Conservation (phyloP, 2,888 invertebrate species). For the Junonia oenone region DNA sequence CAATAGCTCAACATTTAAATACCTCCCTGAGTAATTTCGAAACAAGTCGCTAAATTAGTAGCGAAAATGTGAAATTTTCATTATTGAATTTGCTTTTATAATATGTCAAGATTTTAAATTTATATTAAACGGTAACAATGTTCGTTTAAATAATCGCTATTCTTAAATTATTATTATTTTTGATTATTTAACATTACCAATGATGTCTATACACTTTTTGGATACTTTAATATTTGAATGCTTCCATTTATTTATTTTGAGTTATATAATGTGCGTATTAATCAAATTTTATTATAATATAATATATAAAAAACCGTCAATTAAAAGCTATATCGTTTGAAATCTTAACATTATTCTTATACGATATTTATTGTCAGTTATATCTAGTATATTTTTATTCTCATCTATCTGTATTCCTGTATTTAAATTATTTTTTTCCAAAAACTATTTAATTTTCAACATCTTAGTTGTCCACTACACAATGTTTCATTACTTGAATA, state of each 20-base stretch:
- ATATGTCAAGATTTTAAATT: slow-evolving; percentile 14
- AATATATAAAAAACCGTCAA: too few relatives aligned
- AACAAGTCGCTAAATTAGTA: background rate
- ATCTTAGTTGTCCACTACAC: too few relatives aligned
- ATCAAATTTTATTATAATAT: background rate
- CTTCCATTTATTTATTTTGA: slow-evolving; percentile 11
- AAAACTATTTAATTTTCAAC: too few relatives aligned
- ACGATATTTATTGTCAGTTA: too few relatives aligned
- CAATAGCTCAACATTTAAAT: background rate
- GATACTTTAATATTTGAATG: background rate
- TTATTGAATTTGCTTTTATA: background rate
- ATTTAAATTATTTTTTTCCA: too few relatives aligned
- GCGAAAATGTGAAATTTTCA: background rate
- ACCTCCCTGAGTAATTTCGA: background rate
- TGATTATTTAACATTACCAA: too few relatives aligned
- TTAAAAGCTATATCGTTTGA: too few relatives aligned
- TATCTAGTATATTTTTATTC: background rate
- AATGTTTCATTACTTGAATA: too few relatives aligned
- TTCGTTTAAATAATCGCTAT: background rate
- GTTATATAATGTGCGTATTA: slow-evolving; percentile 23
- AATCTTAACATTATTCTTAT: too few relatives aligned
- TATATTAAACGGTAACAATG: slow-evolving; percentile 9
- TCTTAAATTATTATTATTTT: background rate
- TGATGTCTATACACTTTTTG: background rate
- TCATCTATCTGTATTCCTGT: too few relatives aligned